Percentiles rank a stretch among this genome's conserved stretches.
Conservation (phyloP, 2,888 invertebrate genomes). For the Emmelina monodactyla region DNA sequence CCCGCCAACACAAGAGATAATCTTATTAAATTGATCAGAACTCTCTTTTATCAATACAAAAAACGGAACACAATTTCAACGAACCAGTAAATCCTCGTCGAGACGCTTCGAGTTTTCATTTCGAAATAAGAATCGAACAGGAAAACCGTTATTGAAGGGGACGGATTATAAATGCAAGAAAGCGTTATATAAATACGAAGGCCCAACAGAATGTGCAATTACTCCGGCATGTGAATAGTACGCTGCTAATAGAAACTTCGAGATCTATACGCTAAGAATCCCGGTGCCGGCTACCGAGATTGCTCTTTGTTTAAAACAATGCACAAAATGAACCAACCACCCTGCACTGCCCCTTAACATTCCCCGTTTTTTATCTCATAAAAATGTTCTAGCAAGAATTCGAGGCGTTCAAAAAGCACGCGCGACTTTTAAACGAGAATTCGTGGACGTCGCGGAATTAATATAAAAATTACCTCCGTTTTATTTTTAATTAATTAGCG, state of each 20-base stretch:
- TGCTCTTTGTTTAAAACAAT: constrained; percentile 27
- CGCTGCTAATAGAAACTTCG: constrained; percentile 23
- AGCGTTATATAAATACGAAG: constrained; percentile 32
- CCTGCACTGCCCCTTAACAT: constrained; percentile 11
- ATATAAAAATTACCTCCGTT: no score
- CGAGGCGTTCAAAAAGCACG: not conserved
- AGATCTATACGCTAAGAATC: constrained; percentile 24
- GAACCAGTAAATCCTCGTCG: constrained; percentile 31
- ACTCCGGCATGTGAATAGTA: constrained; percentile 35
- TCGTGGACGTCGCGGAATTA: no score
- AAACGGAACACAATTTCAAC: constrained; percentile 24
- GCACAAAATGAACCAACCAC: constrained; percentile 20
- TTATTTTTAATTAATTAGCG: constrained; percentile 43
- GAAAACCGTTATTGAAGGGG: constrained; percentile 20
- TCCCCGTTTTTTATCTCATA: no score
- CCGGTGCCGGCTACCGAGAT: constrained; percentile 26
- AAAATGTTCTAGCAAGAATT: no score
- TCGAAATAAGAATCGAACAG: constrained; percentile 20
- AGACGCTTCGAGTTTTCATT: constrained; percentile 42
- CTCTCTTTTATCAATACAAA: constrained; percentile 1
- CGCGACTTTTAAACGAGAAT: not conserved
- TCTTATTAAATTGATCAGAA: constrained; percentile 1
- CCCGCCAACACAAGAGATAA: constrained; percentile 7
- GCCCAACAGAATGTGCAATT: constrained; percentile 41
- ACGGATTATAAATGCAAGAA: constrained; percentile 37